Evolutionary conservation across 2,113 vertebrate genomes (phyloP), one percentile per base, ranked within the genome.

Genomic region (Furnarius figulus): DNA sequence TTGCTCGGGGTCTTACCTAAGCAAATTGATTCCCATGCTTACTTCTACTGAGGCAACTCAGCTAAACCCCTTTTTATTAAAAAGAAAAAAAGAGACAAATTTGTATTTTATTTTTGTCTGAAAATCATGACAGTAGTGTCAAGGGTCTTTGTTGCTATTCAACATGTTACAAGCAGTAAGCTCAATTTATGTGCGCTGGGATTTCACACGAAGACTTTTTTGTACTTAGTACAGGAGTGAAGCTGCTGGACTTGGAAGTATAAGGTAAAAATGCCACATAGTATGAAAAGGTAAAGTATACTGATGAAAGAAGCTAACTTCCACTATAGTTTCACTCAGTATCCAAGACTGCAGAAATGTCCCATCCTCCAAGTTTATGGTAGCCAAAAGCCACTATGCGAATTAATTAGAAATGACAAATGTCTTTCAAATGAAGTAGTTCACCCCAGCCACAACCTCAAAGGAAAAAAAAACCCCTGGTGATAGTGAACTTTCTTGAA

Each of bases 81-180:
- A 84, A 79, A 93, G 40, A 39, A 67, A 50, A 66, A 73, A 47
- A 80, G 39, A 96, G 85, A 90, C 78, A 44, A 61, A 90, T 85
- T 82, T 85, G 21, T 73, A 62, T 85, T 87, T 85, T 93, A 96
- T 95, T 96, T 85, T 25, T 74, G 39, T 77, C 76, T 86, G 81
- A 81, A 94, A 94, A 50, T 49, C 40, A 87, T n/a, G 59, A 77
- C 82, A 89, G 71, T 49, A 47, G 37, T 70, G 66, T 77, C 66
- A 61, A 37, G 50, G 53, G 62, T 49, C 44, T 70, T 76, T 66
- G 66, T 37, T 85, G 58, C 61, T 84, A 37, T 5, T 50, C 46
- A 53, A 49, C 65, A 56, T 2, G 0, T 66, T 76, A 86, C 78
- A 90, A 77, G 42, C 82, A 83, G 42, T 55, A 70, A 89, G 68